These are phyloP conservation scores for Trachymyrmex cornetzi DNA, from an alignment of 1,140 invertebrate species.

Conservation along the genomic window DNA sequence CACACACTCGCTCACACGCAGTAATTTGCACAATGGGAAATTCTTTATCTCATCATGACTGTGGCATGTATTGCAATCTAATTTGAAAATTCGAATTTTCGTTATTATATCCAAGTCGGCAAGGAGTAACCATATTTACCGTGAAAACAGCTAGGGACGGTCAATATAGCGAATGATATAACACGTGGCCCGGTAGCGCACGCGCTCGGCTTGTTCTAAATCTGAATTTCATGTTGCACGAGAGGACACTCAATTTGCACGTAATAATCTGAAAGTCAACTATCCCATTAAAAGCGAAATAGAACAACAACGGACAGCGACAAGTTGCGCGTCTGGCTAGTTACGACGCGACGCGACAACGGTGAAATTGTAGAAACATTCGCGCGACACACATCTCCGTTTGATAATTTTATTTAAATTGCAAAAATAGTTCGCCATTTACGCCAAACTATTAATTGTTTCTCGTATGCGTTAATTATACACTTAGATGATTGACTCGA, in stretches of 20 bases:
- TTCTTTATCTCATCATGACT: not conserved
- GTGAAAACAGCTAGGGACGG: conserved; percentile 45
- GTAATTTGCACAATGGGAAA: conserved; percentile 11
- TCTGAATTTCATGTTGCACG: conserved; percentile 60
- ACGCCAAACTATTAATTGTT: not conserved
- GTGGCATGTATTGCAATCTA: not conserved
- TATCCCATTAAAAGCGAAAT: conserved; percentile 55
- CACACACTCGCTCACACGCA: not conserved
- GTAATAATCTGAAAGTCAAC: conserved; percentile 64
- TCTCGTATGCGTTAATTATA: not conserved
- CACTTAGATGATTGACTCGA: not conserved
- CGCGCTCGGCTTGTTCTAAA: conserved; percentile 45
- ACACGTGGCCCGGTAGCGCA: conserved; percentile 12
- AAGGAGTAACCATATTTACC: conserved; percentile 31
- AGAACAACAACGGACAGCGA: conserved; percentile 30
- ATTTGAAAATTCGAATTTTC: conserved; percentile 44
- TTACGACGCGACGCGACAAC: not conserved
- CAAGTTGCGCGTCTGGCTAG: not conserved
- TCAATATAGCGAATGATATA: conserved; percentile 57
- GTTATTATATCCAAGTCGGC: conserved; percentile 10
- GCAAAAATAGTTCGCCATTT: conserved; percentile 16
- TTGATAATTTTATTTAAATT: conserved; percentile 38
- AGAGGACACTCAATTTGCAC: conserved; percentile 55
- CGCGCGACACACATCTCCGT: not conserved
- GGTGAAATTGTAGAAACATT: conserved; percentile 30